Evolutionary conservation across 1,140 invertebrate genomes (phyloP), one percentile per base, ranked within the genome.

Genomic region (Drosophila miranda): DNA sequence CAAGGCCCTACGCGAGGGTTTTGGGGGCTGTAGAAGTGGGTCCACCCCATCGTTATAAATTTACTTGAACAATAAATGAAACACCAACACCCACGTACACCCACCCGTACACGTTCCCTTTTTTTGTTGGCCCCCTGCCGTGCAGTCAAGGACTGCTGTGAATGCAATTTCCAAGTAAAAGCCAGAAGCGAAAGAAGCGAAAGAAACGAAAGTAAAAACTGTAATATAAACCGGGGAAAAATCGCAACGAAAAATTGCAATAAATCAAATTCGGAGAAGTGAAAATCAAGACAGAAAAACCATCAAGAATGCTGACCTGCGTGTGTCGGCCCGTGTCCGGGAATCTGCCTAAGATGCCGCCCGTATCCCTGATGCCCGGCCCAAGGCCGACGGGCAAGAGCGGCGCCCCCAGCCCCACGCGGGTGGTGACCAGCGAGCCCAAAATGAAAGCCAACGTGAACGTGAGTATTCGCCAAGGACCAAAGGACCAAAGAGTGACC

Each of bases 311-410:
- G 90, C 75, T 91, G 67, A 89, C 90, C 54, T 91, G 90, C 76
- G 90, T 91, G 54, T 91, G 90, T 75, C 90, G 90, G 54, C 90
- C 90, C 60, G 90, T 91, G 19, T 90, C 90, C 54, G 84, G 90
- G 54, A 90, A 90, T 78, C 78, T 91, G 70, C 89, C 90, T 67
- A 91, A 91, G 82, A 88, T 89, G 83, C 84, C 90, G 52, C 81
- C 87, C 45, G 73, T 75, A 42, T 76, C 77, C 2, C 58, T 91
- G 68, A 75, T 86, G 77, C 89, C 81, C 63, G 73, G 63, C 70
- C 56, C 77, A 45, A 75, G 80, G 58, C 30, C 44, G 50, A 52
- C 70, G 51, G 51, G 50, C n/a, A 26, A 45, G 43, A 56, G 67
- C 58, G 46, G 60, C 16, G 16, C 16, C 63, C 16, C 49, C 64